Base-by-base conservation (phyloP, 2,797 vertebrate genomes). In the Xiphophorus birchmanni region DNA sequence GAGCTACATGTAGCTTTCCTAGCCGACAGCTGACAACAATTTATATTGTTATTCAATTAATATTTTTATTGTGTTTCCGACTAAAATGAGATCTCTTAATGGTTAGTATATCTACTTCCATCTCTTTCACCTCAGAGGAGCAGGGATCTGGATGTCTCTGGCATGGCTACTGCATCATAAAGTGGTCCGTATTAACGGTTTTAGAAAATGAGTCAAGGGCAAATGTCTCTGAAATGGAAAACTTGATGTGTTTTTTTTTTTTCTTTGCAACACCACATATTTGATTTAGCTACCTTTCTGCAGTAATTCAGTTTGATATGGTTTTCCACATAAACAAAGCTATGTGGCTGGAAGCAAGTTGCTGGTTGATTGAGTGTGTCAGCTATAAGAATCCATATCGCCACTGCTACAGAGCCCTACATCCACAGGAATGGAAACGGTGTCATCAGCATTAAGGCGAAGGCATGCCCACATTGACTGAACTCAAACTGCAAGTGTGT, bases 301-400 rank as follows among this genome's bases (percentile, higher is more conserved):
- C 91, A 89, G 93, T 93, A 91, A 91, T 94, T 91, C 90, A 92
- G 85, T 94, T 93, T 86, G 90, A 94, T 94, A 92, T 95, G 92
- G 90, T 93, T 92, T 85, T 90, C 92, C 91, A 92, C 94, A 94
- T 94, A 95, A 95, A 93, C 93, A 95, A 92, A 93, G 89, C 91
- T 92, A 86, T 89, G 89, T 94, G 82, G 90, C 93, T 94, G 86
- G 90, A 86, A 94, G 94, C 93, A 89, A 88, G 92, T 79, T 21
- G 82, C 90, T 90, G 93, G 90, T 90, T 87, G 83, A 90, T 94
- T 93, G 86, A 94, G 90, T 94, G 91, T 94, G 94, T 93, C 93
- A 73, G 82, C 93, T 89, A 90, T 92, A 88, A 92, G 91, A 90
- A 90, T 92, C 90, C 89, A 92, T 94, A 94, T 94, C 73, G 32